Evolutionary conservation across 2,888 invertebrate genomes (phyloP).

Genomic region (Andrena flavipes): DNA sequence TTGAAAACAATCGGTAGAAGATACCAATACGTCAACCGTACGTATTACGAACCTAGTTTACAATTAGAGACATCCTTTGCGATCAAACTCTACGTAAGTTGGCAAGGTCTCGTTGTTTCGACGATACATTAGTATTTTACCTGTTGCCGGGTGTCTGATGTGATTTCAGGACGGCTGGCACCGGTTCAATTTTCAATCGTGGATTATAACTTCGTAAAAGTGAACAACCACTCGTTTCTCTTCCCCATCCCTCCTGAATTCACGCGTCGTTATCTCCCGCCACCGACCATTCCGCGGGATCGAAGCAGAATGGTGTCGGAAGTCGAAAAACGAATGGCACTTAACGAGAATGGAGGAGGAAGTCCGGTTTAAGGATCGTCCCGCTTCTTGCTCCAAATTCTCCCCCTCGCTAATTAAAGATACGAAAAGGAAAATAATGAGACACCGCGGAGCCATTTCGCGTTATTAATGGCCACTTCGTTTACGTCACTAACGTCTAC

Average conservation of each 20-base stretch:
- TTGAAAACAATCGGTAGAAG: too few species aligned
- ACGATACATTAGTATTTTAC: slow-evolving; percentile 54
- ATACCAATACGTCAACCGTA: too few species aligned
- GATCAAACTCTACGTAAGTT: slow-evolving; percentile 16
- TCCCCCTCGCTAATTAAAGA: slow-evolving; percentile 59
- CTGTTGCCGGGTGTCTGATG: slow-evolving; percentile 58
- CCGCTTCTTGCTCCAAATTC: slow-evolving; percentile 18
- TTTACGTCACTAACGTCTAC: slow-evolving; percentile 66
- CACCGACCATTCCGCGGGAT: not conserved
- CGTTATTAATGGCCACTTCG: slow-evolving; percentile 76
- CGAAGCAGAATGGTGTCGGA: not conserved
- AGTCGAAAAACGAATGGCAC: slow-evolving; percentile 15
- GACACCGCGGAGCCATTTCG: slow-evolving; percentile 65
- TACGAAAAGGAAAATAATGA: slow-evolving; percentile 69
- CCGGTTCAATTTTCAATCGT: slow-evolving; percentile 52
- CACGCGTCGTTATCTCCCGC: slow-evolving; percentile 5
- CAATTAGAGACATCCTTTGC: too few species aligned
- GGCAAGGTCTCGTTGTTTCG: slow-evolving; percentile 33
- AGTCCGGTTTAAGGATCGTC: slow-evolving; percentile 21
- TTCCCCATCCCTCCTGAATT: not conserved
- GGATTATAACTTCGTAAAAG: slow-evolving; percentile 45
- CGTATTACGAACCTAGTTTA: too few species aligned
- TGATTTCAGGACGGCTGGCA: slow-evolving; percentile 56
- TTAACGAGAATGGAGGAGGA: slow-evolving; percentile 29
- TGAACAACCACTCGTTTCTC: slow-evolving; percentile 30